These are phyloP conservation scores for Argynnis bischoffii DNA, from an alignment of 2,888 invertebrate species.

Conservation along the genomic window DNA sequence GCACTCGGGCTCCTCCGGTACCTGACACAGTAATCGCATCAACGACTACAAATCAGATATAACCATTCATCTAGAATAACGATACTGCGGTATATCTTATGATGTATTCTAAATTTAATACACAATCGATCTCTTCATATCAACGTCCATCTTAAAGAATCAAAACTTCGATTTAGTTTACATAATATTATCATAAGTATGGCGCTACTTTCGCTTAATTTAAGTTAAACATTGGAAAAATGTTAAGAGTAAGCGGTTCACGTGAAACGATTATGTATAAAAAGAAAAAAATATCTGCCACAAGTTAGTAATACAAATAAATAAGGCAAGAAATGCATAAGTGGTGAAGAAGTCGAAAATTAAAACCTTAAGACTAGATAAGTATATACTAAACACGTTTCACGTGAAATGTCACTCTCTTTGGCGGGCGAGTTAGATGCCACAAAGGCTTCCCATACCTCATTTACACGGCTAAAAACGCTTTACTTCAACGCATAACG, in stretches of 20 bases:
- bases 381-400: conserved; percentile 13
- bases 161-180: conserved; percentile 7
- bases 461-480: too few relatives aligned
- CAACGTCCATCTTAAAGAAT: conserved; percentile 8
- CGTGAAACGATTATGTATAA: conserved; percentile 17
- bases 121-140: conserved; percentile 17
- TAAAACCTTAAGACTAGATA: conserved; percentile 31
- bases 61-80: conserved; percentile 11
- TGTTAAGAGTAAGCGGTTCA: conserved; percentile 22
- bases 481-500: too few relatives aligned
- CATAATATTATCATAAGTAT: conserved; percentile 28
- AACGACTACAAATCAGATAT: not conserved
- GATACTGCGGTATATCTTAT: conserved; percentile 4
- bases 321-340: conserved; percentile 37
- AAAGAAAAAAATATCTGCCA: conserved; percentile 19
- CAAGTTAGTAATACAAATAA: conserved; percentile 20
- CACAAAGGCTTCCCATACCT: too few relatives aligned
- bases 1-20: conserved; percentile 40
- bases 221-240: conserved; percentile 18
- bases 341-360: conserved; percentile 27
- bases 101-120: conserved; percentile 14
- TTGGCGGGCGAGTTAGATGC: not conserved
- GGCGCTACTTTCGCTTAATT: conserved; percentile 36
- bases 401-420: conserved; percentile 29
- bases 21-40: conserved; percentile 56